Conservation (phyloP, 2,888 invertebrate genomes). For the Drosophila setosimentum region DNA sequence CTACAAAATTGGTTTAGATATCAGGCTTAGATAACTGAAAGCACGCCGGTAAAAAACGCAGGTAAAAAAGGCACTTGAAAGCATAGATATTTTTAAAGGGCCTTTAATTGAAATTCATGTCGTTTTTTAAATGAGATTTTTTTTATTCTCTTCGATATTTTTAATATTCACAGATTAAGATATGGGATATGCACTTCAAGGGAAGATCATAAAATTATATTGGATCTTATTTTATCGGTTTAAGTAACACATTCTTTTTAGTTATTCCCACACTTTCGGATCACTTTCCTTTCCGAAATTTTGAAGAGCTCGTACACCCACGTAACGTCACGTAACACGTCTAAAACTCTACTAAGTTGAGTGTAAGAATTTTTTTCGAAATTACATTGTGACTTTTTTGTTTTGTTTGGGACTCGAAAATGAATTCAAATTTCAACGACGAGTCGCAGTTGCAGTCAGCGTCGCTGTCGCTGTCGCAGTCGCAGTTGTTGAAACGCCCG, state of each 20-base stretch:
- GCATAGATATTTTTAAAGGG: background rate
- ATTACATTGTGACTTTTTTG: constrained; percentile 71
- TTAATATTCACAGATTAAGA: background rate
- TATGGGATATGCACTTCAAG: background rate
- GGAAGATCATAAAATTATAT: background rate
- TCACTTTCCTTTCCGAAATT: constrained; percentile 29
- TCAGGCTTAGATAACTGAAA: background rate
- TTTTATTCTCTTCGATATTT: background rate
- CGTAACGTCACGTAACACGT: constrained; percentile 79
- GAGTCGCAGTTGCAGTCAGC: constrained; percentile 39
- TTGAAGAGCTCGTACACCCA: constrained; percentile 55
- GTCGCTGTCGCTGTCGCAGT: constrained; percentile 49
- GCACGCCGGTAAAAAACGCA: background rate
- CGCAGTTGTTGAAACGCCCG: constrained; percentile 39
- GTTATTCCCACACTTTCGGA: constrained; percentile 33
- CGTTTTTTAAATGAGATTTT: background rate
- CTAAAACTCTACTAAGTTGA: constrained; percentile 82
- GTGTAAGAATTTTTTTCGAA: constrained; percentile 81
- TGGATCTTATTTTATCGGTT: background rate
- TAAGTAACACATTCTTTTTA: background rate
- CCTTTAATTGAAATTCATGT: background rate
- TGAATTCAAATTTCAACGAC: constrained; percentile 81
- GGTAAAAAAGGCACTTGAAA: background rate
- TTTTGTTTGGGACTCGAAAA: constrained; percentile 65
- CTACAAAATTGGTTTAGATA: background rate